Conservation (phyloP, 2,797 vertebrate species). For the Parotocinclus haroldoi region DNA sequence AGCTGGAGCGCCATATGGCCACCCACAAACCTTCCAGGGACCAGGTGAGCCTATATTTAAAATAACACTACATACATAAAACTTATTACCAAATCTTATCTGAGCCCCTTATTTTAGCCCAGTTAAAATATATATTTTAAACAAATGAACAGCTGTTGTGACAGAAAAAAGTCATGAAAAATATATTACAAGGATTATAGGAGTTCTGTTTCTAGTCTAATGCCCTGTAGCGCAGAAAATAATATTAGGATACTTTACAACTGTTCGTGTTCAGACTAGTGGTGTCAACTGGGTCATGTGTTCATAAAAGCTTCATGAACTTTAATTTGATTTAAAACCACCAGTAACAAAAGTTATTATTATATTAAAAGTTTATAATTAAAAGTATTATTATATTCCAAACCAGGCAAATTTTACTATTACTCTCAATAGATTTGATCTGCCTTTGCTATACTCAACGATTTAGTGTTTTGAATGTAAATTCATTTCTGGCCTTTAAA, state of each 20-base stretch:
- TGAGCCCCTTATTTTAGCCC: background rate
- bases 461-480: background rate
- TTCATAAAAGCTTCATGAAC: too few relatives aligned
- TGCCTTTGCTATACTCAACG: background rate
- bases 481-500: slow-evolving; percentile 14
- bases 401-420: background rate
- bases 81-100: background rate
- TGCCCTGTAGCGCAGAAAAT: too few relatives aligned
- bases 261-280: background rate
- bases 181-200: too few relatives aligned
- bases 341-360: too few relatives aligned
- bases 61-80: background rate
- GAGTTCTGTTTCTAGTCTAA: too few relatives aligned
- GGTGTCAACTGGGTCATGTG: background rate
- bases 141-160: too few relatives aligned
- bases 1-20: slow-evolving; percentile 96
- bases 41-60: slow-evolving; percentile 74
- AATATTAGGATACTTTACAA: too few relatives aligned
- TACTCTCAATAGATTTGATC: background rate
- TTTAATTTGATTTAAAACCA: too few relatives aligned
- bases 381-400: background rate
- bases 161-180: too few relatives aligned
- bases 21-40: slow-evolving; percentile 87
- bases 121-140: too few relatives aligned
- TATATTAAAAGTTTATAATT: too few relatives aligned